Base-by-base conservation (phyloP, 2,888 invertebrate genomes). In the Drosophila siamana region DNA sequence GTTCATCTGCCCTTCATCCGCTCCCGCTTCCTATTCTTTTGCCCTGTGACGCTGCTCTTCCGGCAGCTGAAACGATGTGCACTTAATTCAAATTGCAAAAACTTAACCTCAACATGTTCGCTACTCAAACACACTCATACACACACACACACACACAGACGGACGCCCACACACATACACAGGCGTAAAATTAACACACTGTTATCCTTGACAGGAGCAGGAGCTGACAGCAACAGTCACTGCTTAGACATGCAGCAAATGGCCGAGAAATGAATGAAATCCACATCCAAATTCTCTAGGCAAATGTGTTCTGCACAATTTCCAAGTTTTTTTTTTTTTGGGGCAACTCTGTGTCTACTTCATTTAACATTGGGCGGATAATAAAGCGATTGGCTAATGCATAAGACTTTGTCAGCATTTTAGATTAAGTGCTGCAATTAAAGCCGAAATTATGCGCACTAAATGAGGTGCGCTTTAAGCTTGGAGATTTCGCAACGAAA, bases 61-160 rank as follows among this genome's bases (percentile, higher is more conserved):
- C 40, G 40, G 46, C 11, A 30, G 46, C 47, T 62, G 50, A 55
- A 80, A 69, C 60, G 74, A 66, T 65, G 69, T 65, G 82, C 83
- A 85, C 88, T 87, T 83, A 87, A 83, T 87, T 87, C 83, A 87
- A 87, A 83, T 83, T 74, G 80, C 83, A 69, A 74, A 83, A 79
- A 85, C 77, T 77, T 70, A 67, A 63, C 79, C 74, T 67, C 86
- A 70, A 63, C 88, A 85, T 82, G 88, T 76, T 86, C 77, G 47
- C 40, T 50, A 15, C 41, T 22, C 61, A 61, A 51, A 48, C 67
- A 56, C 57, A 48, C 67, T 54, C 57, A 43, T 52, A 46, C 36
- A 47, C 15, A 48, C 57, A 50, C 13, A 46, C 16, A 47, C 54
- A 22, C 15, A 16, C 28, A 5, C 41, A n/a, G n/a, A n/a, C n/a